A percentile compares a stretch with the other conserved stretches of the same genome.
Evolutionary conservation across 1,140 invertebrate genomes (phyloP).

Genomic region (Reticulitermes speratus): DNA sequence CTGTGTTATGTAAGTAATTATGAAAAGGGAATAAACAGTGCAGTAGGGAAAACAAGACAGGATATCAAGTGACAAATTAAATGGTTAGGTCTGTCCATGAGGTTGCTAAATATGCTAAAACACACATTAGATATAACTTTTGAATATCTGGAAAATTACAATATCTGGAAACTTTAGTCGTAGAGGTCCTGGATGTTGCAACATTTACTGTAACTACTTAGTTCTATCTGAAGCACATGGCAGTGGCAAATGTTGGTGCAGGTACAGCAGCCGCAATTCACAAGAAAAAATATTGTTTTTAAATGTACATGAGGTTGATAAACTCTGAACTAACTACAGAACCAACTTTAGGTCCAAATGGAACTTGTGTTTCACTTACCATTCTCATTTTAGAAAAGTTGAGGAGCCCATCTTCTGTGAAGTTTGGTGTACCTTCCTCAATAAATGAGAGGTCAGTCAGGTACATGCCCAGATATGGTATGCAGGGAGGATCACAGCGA

Average conservation of each 20-base stretch:
- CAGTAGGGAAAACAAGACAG: too few relatives aligned
- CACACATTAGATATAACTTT: too few relatives aligned
- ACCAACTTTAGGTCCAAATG: too few relatives aligned
- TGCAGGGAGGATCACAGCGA: constrained; percentile 89
- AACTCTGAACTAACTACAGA: background rate
- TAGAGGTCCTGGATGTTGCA: too few relatives aligned
- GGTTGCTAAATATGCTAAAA: too few relatives aligned
- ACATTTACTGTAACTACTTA: background rate
- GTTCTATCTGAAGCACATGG: background rate
- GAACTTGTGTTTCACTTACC: constrained; percentile 54
- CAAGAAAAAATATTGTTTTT: background rate
- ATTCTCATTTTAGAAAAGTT: constrained; percentile 97
- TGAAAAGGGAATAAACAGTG: too few relatives aligned
- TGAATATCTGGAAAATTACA: too few relatives aligned
- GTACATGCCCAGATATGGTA: constrained; percentile 91
- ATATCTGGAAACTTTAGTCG: too few relatives aligned
- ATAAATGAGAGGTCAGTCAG: constrained; percentile 91
- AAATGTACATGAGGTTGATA: background rate
- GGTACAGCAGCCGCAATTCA: background rate
- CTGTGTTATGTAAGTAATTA: too few relatives aligned
- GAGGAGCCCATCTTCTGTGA: constrained; percentile 85
- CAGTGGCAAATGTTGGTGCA: background rate
- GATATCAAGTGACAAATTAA: too few relatives aligned
- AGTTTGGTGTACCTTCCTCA: constrained; percentile 91
- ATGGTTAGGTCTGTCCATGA: too few relatives aligned